Evolutionary conservation across 1,140 invertebrate species (phyloP).

Genomic region (Bilobella aurantiaca): DNA sequence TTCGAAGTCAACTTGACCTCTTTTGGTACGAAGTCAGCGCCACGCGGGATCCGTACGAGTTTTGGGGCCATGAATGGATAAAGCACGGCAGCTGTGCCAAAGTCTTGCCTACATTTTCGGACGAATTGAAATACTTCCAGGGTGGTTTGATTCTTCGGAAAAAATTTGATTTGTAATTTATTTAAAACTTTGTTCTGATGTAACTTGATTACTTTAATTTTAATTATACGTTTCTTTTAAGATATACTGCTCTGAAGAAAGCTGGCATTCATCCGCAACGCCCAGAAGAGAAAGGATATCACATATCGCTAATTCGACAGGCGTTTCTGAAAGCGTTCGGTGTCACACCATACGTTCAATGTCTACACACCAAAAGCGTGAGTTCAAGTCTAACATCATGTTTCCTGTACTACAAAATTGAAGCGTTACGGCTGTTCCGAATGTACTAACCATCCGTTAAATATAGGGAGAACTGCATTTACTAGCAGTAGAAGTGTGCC

Average conservation of each 20-base stretch:
- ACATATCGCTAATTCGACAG: slow-evolving; percentile 5
- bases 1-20: slow-evolving; percentile 19
- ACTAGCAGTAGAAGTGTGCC: slow-evolving; percentile 29
- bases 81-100: slow-evolving; percentile 33
- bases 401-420: neutral
- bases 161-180: slow-evolving; percentile 31
- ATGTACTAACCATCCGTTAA: neutral
- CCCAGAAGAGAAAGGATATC: slow-evolving; percentile 18
- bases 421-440: neutral
- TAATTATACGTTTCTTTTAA: slow-evolving; percentile 10
- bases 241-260: slow-evolving; percentile 27
- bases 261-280: slow-evolving; percentile 18
- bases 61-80: slow-evolving; percentile 34
- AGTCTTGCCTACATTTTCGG: slow-evolving; percentile 15
- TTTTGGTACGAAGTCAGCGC: slow-evolving; percentile 33
- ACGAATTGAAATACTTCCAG: slow-evolving; percentile 29
- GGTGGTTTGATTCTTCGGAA: slow-evolving; percentile 21
- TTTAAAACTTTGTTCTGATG: neutral
- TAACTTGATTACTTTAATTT: neutral
- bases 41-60: slow-evolving; percentile 18
- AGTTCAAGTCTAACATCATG: neutral
- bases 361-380: slow-evolving; percentile 17
- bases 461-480: slow-evolving; percentile 16
- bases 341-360: slow-evolving; percentile 24
- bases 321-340: slow-evolving; percentile 16